These are phyloP conservation scores for Castor canadensis DNA, from an alignment of 2,113 vertebrate genomes.

Conservation along the genomic window DNA sequence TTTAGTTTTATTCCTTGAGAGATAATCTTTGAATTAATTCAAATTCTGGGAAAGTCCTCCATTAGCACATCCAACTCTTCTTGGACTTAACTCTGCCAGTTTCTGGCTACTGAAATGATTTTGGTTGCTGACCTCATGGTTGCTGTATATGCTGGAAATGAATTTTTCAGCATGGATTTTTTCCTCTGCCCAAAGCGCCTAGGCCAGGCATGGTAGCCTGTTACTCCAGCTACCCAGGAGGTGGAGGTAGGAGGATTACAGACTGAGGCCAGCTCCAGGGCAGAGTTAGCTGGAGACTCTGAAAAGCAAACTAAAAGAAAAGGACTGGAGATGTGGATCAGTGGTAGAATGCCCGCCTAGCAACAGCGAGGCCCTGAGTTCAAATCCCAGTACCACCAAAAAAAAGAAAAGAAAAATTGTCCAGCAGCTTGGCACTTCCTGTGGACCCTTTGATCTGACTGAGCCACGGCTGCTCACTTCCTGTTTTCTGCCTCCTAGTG, in stretches of 20 bases:
- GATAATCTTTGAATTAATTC: background rate
- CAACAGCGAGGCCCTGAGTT: too few species aligned
- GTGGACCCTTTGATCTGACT: background rate
- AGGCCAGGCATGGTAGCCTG: too few species aligned
- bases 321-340: too few species aligned
- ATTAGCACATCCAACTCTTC: background rate
- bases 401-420: too few species aligned
- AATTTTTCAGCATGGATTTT: conserved; percentile 5
- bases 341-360: too few species aligned
- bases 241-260: too few species aligned
- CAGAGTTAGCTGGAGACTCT: too few species aligned
- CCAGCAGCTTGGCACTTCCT: background rate
- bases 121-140: background rate
- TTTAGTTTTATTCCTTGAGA: background rate
- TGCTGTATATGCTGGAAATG: background rate
- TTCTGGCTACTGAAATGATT: background rate
- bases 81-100: background rate
- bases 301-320: too few species aligned
- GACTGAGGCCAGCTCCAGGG: too few species aligned
- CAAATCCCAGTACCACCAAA: too few species aligned
- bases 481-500: conserved; percentile 6
- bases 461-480: background rate
- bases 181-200: conserved; percentile 14
- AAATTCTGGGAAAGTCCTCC: background rate
- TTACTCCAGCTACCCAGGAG: too few species aligned